Evolutionary conservation across 2,113 vertebrate species (phyloP), one percentile per base, ranked within the genome.

Genomic region (Aptenodytes forsteri): DNA sequence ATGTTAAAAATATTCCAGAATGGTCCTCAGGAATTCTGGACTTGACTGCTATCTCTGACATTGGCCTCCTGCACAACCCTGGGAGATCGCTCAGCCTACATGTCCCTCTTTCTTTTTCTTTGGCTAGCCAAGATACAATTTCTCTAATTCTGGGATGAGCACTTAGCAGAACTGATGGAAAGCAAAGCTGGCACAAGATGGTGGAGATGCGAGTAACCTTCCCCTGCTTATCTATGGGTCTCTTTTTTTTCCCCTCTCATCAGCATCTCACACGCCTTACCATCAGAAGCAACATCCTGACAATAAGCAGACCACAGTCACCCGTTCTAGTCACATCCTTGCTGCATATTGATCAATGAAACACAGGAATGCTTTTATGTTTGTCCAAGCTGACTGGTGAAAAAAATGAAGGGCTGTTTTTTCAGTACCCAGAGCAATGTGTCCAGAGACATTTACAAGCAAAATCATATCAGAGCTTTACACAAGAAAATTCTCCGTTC

Each of bases 311-410:
- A 56, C 14, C 56, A 19, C 32, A 25, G 6, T 1, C 67, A 32
- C 30, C 55, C 9, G 0, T 2, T 69, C 49, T 3, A n/a, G 58
- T 40, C 66, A 23, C 83, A 56, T 52, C 87, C 58, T 22, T 52
- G 87, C 77, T 93, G 89, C 70, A 56, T 85, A 69, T 30, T 82
- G 92, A 87, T 94, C 87, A 72, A 15, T 29, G 62, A 36, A 80
- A 52, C 66, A 21, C 75, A 70, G 75, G 75, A 95, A 88, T 65
- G 75, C 81, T 95, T 93, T 92, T 93, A 90, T 46, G 78, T 67
- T 81, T 70, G 54, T 73, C 90, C 91, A 81, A 72, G 67, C n/a
- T 92, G 83, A 38, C 4, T 56, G 58, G 23, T 46, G 40, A 12
- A 7, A n/a, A 78, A 36, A 58, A 16, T 0, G 6, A 87, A 89